A percentile compares a stretch with the other conserved stretches of the same genome.
Evolutionary conservation across 2,113 vertebrate species (phyloP).

Genomic region (Scopus umbretta): DNA sequence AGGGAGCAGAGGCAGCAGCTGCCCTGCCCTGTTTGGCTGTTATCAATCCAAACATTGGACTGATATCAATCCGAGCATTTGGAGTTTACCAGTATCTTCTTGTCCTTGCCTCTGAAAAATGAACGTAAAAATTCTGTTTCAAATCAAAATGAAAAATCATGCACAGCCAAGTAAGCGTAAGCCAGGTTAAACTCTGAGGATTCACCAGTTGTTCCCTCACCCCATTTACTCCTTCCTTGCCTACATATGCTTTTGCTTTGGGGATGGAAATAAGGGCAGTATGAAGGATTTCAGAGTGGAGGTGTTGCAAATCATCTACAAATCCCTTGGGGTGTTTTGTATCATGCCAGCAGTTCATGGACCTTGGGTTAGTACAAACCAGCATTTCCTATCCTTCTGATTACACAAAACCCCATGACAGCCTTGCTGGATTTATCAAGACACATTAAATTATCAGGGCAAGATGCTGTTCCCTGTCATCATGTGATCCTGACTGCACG

Average conservation of each 20-base stretch:
- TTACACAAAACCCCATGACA: constrained; percentile 5
- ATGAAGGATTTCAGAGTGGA: background rate
- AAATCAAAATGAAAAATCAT: background rate
- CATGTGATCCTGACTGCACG: background rate
- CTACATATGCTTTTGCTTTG: background rate
- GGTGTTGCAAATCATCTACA: background rate
- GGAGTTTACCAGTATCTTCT: background rate
- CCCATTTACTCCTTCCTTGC: background rate
- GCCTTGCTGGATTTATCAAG: constrained; percentile 14
- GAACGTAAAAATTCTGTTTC: background rate
- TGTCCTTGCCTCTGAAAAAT: background rate
- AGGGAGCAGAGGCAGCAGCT: background rate
- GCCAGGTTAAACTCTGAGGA: background rate
- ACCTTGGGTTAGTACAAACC: background rate
- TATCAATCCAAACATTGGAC: background rate
- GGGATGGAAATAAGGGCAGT: background rate
- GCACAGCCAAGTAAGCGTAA: background rate
- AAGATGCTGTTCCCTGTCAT: constrained; percentile 23
- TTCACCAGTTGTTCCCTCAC: background rate
- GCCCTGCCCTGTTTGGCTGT: background rate
- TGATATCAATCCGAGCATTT: background rate
- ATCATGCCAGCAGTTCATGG: background rate
- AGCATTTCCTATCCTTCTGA: background rate
- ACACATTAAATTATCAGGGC: constrained; percentile 39
- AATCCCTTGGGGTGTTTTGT: background rate